phyloP scores from a whole-genome alignment of 2,113 vertebrate genomes.

The Dunckerocampus dactyliophorus region DNA sequence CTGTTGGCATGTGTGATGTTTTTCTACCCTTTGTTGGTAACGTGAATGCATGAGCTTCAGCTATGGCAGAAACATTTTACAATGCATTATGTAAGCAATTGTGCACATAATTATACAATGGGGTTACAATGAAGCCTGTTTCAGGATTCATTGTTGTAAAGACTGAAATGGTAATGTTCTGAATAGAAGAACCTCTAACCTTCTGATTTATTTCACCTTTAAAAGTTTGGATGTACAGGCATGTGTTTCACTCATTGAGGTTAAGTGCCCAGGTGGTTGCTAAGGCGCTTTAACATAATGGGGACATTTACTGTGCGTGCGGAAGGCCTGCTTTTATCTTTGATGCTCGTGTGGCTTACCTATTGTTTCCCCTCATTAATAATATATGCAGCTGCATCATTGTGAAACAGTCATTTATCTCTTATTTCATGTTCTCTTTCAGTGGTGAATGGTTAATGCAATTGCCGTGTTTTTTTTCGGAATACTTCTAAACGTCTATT shows the following conservation, averaged over 20 bases:
- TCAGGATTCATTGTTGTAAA: too few relatives aligned
- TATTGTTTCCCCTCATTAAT: constrained; percentile 45
- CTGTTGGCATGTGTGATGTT: too few relatives aligned
- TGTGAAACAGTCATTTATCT: constrained; percentile 3
- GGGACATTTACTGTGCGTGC: constrained; percentile 6
- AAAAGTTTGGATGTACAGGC: not conserved
- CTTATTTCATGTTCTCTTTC: not conserved
- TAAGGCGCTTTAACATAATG: constrained; percentile 17
- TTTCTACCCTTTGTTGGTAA: too few relatives aligned
- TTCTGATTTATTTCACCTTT: constrained; percentile 7
- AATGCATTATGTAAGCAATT: too few relatives aligned
- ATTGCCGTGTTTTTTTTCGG: not conserved
- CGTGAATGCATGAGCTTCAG: too few relatives aligned
- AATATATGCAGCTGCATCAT: constrained; percentile 34
- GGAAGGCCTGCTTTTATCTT: not conserved
- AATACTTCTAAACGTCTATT: not conserved
- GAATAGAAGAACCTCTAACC: not conserved
- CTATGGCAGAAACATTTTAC: too few relatives aligned
- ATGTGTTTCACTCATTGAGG: constrained; percentile 12
- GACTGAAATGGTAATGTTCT: too few relatives aligned
- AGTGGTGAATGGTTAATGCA: constrained; percentile 1
- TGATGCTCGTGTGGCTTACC: constrained; percentile 42
- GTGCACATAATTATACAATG: too few relatives aligned
- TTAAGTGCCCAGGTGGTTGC: constrained; percentile 2
- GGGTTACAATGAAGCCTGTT: too few relatives aligned